Percentiles rank a stretch among this genome's conserved stretches.
Conservation (phyloP, 2,113 vertebrate genomes). For the Laterallus jamaicensis region DNA sequence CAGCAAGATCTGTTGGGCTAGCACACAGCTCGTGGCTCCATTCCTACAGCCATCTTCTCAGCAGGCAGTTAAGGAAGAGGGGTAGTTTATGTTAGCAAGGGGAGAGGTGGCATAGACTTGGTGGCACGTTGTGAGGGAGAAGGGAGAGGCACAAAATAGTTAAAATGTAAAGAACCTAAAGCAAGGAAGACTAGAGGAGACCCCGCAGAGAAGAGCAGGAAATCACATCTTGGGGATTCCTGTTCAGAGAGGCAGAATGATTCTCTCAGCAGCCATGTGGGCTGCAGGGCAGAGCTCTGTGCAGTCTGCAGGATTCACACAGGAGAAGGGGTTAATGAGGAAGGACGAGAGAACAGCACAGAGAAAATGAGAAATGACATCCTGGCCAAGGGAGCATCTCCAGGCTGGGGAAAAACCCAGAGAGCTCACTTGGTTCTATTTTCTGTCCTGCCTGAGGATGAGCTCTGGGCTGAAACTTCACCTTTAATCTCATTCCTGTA, state of each 20-base stretch:
- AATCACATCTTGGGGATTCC: background rate
- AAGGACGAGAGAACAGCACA: conserved; percentile 14
- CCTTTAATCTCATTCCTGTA: conserved; percentile 19
- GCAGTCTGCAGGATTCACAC: background rate
- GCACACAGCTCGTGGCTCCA: background rate
- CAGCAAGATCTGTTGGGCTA: background rate
- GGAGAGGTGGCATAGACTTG: background rate
- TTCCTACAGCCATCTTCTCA: background rate
- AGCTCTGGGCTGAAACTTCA: conserved; percentile 49
- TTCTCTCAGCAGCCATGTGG: background rate
- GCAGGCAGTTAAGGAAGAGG: background rate
- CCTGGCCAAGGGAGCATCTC: conserved; percentile 34
- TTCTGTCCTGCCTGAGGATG: conserved; percentile 59
- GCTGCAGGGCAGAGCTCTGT: conserved; percentile 41
- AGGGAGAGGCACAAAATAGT: background rate
- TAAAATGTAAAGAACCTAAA: background rate
- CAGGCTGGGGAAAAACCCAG: conserved; percentile 52
- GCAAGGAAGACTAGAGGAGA: background rate
- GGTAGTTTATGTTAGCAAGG: background rate
- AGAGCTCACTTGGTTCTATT: conserved; percentile 55
- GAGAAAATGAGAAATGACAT: conserved; percentile 46
- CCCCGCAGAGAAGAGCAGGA: background rate
- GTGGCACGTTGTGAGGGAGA: background rate
- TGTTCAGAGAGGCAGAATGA: conserved; percentile 38
- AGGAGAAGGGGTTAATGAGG: conserved; percentile 56